Conservation (phyloP, 2,113 vertebrate species). For the Ciconia stormi region DNA sequence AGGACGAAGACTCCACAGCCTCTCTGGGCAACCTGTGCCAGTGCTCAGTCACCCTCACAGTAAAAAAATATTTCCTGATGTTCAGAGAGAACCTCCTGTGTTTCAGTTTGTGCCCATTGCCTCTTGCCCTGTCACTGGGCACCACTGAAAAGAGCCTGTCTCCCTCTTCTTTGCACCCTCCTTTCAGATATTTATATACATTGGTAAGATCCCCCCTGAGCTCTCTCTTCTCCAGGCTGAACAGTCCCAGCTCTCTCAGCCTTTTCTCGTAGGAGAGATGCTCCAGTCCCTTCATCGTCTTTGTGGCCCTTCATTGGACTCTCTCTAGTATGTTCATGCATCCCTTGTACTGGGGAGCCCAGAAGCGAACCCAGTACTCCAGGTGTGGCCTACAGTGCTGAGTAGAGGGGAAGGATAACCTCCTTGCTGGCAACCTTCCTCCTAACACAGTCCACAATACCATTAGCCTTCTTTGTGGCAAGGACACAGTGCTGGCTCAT, state of each 20-base stretch:
- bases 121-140: not conserved
- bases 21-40: not conserved
- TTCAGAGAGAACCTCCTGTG: not conserved
- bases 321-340: not conserved
- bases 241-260: not conserved
- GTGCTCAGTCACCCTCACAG: not conserved
- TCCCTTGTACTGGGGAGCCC: not conserved
- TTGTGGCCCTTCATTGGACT: not conserved
- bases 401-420: not conserved
- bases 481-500: not conserved
- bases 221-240: not conserved
- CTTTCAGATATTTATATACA: not conserved
- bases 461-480: not conserved
- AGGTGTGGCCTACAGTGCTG: not conserved
- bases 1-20: not conserved
- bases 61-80: not conserved
- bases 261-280: not conserved
- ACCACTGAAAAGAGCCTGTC: not conserved
- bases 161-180: not conserved
- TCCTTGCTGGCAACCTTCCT: not conserved
- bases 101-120: not conserved
- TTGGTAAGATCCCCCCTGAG: not conserved
- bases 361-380: not conserved
- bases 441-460: not conserved
- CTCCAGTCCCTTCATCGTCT: not conserved